Conservation (phyloP, 2,113 vertebrate genomes). For the Scytalopus superciliaris region DNA sequence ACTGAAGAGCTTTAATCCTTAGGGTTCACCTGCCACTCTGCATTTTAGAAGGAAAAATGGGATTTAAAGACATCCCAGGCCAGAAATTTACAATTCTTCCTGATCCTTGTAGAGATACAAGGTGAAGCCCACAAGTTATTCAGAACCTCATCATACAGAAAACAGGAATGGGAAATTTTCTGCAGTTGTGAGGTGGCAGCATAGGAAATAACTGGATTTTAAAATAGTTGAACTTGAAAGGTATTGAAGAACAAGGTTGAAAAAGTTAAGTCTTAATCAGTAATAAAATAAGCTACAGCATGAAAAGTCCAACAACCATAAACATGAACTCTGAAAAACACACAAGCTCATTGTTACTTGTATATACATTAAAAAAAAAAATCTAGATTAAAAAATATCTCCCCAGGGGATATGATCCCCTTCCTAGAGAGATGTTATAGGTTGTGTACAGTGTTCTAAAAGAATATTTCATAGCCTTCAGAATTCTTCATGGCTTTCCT, state of each 20-base stretch:
- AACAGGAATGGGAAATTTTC: neutral
- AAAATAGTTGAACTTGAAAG: neutral
- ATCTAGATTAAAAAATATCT: neutral
- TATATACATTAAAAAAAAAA: neutral
- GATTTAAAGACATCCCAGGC: neutral
- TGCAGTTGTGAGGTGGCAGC: neutral
- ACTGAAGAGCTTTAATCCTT: neutral
- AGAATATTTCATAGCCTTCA: neutral
- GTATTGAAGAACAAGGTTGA: neutral
- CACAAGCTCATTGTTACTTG: neutral
- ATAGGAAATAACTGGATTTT: neutral
- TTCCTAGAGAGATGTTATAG: neutral
- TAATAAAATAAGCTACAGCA: neutral
- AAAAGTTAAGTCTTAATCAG: neutral
- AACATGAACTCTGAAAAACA: neutral
- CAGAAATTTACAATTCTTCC: neutral
- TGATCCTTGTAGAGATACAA: neutral
- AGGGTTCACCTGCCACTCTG: neutral
- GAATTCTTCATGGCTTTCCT: neutral
- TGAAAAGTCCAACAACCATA: neutral
- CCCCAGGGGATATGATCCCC: neutral
- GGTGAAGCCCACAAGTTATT: neutral
- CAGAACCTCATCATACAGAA: neutral
- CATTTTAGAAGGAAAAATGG: neutral
- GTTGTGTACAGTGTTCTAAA: neutral